Conservation (phyloP, 2,888 invertebrate species). For the Standfussiana lucernea region DNA sequence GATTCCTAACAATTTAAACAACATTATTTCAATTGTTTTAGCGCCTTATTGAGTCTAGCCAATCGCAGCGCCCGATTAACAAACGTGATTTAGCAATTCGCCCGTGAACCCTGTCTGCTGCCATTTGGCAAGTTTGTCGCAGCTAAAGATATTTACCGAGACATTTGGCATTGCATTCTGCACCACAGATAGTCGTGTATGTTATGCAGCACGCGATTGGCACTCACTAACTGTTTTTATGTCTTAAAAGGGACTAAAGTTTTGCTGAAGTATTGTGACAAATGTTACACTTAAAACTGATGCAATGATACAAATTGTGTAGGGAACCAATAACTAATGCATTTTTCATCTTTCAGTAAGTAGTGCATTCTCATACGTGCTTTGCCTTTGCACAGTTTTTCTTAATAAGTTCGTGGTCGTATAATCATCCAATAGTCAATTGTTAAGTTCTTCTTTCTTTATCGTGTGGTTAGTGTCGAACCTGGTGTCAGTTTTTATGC, state of each 20-base stretch:
- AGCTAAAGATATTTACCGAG: conserved; percentile 72
- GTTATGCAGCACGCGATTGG: conserved; percentile 57
- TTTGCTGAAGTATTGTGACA: not conserved
- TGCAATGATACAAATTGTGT: not conserved
- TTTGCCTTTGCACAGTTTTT: no score
- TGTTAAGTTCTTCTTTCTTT: no score
- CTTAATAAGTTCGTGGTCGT: no score
- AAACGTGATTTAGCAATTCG: conserved; percentile 66
- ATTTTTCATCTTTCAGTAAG: not conserved
- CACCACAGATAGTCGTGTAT: conserved; percentile 46
- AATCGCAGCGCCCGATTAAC: conserved; percentile 21
- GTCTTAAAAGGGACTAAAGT: conserved; percentile 34
- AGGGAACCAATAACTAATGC: not conserved
- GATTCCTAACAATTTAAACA: conserved; percentile 2
- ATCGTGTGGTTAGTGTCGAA: no score
- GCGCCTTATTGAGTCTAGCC: conserved; percentile 34
- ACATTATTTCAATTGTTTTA: conserved; percentile 38
- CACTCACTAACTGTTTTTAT: conserved; percentile 32
- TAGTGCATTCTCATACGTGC: not conserved
- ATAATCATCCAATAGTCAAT: not conserved
- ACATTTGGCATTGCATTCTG: conserved; percentile 70
- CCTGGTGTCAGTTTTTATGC: no score
- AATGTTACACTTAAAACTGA: not conserved
- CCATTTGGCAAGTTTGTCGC: conserved; percentile 75
- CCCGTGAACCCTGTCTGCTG: conserved; percentile 75